Evolutionary conservation across 2,113 vertebrate genomes (phyloP).

Genomic region (Coptodon bakossiorum): DNA sequence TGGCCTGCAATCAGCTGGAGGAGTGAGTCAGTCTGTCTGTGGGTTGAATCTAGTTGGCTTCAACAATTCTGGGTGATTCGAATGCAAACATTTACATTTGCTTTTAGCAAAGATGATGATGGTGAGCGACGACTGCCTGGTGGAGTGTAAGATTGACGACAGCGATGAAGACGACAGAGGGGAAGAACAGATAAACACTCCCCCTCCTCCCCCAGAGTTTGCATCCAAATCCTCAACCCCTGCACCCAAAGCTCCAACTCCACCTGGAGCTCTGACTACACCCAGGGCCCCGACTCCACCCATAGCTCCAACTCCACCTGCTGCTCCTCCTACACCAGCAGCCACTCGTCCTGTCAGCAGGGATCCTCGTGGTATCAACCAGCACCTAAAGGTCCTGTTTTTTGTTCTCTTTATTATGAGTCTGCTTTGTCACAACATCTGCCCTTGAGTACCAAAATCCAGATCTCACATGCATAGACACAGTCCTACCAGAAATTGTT

Average conservation of each 20-base stretch:
- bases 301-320: constrained; percentile 9
- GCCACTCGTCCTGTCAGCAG: constrained; percentile 38
- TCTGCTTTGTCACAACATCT: not conserved
- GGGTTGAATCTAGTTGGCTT: not conserved
- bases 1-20: not conserved
- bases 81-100: not conserved
- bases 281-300: not conserved
- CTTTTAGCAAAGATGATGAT: constrained; percentile 62
- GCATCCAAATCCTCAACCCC: constrained; percentile 37
- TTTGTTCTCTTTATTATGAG: not conserved
- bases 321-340: not conserved
- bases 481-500: not conserved
- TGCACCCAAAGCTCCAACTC: constrained; percentile 10
- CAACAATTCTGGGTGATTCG: not conserved
- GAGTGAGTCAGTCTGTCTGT: not conserved
- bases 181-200: constrained; percentile 36
- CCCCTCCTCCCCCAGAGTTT: constrained; percentile 63
- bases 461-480: not conserved
- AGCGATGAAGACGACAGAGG: constrained; percentile 22
- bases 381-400: constrained; percentile 69
- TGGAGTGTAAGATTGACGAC: constrained; percentile 72
- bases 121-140: constrained; percentile 71
- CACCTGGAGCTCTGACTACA: not conserved
- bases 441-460: not conserved
- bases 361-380: constrained; percentile 73